Evolutionary conservation across 2,113 vertebrate genomes (phyloP).

Genomic region (rat (Rattus norvegicus)): DNA sequence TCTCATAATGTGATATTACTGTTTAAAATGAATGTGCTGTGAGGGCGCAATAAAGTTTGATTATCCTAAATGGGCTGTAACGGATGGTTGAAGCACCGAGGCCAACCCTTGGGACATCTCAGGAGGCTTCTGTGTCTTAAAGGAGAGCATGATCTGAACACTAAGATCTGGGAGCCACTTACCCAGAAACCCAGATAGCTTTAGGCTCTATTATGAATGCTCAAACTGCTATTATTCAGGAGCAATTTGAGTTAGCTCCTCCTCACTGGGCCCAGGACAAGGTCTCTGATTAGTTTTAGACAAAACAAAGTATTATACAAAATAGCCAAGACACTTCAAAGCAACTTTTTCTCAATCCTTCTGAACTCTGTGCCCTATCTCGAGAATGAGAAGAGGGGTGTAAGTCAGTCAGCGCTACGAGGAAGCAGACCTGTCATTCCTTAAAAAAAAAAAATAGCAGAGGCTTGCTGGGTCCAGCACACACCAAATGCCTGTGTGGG

Average conservation of each 20-base stretch:
- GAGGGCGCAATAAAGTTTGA: not conserved
- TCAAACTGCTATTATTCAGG: not conserved
- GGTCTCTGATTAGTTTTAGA: slow-evolving; percentile 31
- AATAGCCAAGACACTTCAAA: not conserved
- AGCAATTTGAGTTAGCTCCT: not conserved
- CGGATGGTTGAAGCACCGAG: not conserved
- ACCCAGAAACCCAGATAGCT: not conserved
- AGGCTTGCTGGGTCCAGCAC: not conserved
- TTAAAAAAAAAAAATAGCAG: not conserved
- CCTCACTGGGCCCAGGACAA: not conserved
- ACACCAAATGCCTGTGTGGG: not conserved
- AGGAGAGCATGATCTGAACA: not conserved
- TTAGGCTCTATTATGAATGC: not conserved
- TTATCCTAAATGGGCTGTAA: not conserved
- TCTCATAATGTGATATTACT: not conserved
- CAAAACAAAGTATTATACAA: not conserved
- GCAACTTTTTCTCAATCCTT: not conserved
- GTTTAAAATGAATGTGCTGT: not conserved
- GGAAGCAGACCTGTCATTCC: not conserved
- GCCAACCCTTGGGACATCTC: not conserved
- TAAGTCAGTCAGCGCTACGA: not conserved
- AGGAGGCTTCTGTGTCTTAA: not conserved
- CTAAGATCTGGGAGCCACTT: not conserved
- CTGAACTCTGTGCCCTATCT: not conserved
- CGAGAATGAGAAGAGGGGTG: not conserved